Base-by-base conservation (phyloP, 2,888 invertebrate genomes). In the Hirtodrosophila trivittata region DNA sequence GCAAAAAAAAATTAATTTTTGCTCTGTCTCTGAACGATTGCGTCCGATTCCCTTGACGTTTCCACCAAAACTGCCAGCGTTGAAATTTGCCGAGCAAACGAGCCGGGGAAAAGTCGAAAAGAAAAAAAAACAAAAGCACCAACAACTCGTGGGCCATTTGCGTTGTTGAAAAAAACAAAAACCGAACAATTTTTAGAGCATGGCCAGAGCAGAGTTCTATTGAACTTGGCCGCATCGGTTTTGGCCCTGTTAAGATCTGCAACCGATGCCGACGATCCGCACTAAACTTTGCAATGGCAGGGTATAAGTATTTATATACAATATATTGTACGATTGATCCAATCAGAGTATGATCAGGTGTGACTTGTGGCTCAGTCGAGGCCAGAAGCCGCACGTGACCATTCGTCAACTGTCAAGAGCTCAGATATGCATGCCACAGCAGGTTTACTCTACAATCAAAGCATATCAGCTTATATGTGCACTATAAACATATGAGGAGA, bases 21-120 rank as follows among this genome's bases (percentile, higher is more conserved):
- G 25, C 35, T 46, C 3, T 46, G 58, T 26, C 35, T 30, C 41
- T 43, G 32, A 33, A 37, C 70, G 68, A 59, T 72, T 52, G 35
- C 55, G 66, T 54, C 69, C 84, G 84, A 59, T 70, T 72, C 77
- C 84, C 84, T 80, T 80, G 86, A 86, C 69, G 84, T 50, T 84
- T 55, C 66, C 65, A 80, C 69, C 77, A 52, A 86, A 80, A 80
- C 86, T 86, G 86, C 45, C 43, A 51, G 45, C 63, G 33, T 30
- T 18, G 35, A 57, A 49, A 35, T 38, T 82, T 68, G 42, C 39
- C 50, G 33, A 63, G 33, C 43, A 14, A n/a, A 57, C 57, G 50
- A 56, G 60, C 65, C 18, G 18, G 18, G 72, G 66, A 62, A 73
- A 73, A 75, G 63, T 60, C 62, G 56, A 66, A 37, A 30, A 41